phyloP scores from a whole-genome alignment of 2,113 vertebrate genomes.

The Xenopus laevis region DNA sequence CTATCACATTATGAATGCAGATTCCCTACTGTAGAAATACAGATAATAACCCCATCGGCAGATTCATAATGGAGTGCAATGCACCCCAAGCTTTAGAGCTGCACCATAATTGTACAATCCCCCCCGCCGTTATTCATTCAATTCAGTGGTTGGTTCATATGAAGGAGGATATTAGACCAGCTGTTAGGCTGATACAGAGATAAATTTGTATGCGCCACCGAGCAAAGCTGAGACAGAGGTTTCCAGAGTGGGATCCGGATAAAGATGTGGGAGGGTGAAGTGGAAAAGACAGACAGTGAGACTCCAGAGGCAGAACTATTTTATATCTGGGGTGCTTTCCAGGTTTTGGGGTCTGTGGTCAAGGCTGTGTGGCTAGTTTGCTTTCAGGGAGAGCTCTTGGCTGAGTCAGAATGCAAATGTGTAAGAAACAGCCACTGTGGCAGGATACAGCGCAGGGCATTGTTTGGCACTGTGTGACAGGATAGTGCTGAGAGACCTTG shows the following conservation, averaged over 20 bases:
- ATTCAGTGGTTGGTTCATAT: too few species aligned
- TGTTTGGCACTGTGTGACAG: not conserved
- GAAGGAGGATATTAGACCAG: too few species aligned
- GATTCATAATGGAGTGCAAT: too few species aligned
- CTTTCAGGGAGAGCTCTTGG: conserved; percentile 34
- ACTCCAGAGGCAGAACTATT: conserved; percentile 41
- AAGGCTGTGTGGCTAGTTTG: conserved; percentile 28
- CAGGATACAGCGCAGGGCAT: not conserved
- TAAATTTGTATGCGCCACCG: too few species aligned
- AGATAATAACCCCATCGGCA: too few species aligned
- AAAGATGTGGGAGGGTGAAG: conserved; percentile 43
- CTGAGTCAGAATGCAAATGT: conserved; percentile 38
- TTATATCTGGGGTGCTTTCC: conserved; percentile 42
- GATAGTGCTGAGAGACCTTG: not conserved
- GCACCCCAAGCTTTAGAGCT: too few species aligned
- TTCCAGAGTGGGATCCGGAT: conserved; percentile 38
- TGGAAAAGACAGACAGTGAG: conserved; percentile 33
- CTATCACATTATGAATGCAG: too few species aligned
- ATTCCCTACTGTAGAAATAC: too few species aligned
- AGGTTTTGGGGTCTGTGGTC: conserved; percentile 45
- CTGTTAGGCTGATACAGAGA: too few species aligned
- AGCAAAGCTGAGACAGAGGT: conserved; percentile 18
- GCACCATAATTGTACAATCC: too few species aligned
- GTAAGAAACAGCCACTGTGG: conserved; percentile 22
- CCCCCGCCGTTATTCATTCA: too few species aligned